Conservation (phyloP, 2,113 vertebrate genomes). For the Onychorhynchus coronatus region DNA sequence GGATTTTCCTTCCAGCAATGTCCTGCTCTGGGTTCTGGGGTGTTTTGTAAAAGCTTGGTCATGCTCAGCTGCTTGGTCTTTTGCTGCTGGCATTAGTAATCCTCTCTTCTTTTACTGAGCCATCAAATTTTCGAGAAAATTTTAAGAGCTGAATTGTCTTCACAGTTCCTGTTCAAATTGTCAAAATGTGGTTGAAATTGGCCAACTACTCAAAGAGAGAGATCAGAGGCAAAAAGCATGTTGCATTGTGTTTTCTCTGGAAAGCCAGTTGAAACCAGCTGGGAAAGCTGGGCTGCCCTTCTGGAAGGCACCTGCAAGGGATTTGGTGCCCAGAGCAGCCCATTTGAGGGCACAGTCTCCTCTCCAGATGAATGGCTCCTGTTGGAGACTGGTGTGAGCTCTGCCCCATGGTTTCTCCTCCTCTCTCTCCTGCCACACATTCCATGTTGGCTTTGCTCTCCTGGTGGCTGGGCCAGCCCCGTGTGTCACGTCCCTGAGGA, state of each 20-base stretch:
- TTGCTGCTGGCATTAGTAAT: neutral
- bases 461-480: neutral
- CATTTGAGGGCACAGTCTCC: neutral
- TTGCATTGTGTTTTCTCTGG: neutral
- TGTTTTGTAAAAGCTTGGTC: neutral
- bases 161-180: neutral
- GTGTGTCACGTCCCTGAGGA: rapidly evolving
- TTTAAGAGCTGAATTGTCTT: neutral
- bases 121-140: neutral
- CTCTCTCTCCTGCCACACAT: neutral
- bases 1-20: neutral
- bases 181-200: neutral
- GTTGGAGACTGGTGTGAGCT: neutral
- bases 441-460: neutral
- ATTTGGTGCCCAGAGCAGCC: neutral
- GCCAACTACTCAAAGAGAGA: neutral
- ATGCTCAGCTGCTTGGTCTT: neutral
- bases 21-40: neutral
- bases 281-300: neutral
- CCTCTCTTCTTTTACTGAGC: neutral
- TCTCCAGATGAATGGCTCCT: rapidly evolving
- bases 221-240: neutral
- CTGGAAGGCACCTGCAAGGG: neutral
- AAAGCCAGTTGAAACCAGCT: neutral
- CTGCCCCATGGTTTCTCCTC: neutral